phyloP scores from a whole-genome alignment of 2,888 invertebrate species.

The Nomada lathburiana region DNA sequence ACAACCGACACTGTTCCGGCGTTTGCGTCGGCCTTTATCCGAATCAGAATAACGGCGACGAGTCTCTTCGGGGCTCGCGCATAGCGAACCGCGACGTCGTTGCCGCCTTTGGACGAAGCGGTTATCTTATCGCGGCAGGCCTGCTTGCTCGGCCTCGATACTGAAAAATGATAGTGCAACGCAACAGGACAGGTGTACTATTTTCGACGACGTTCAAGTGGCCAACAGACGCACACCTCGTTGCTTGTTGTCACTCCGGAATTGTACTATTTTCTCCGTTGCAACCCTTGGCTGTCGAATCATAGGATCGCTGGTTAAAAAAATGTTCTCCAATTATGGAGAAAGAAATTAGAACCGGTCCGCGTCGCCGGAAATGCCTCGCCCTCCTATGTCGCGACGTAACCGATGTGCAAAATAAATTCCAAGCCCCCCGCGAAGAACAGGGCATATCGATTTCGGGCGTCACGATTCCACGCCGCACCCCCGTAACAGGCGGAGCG shows the following conservation, averaged over 20 bases:
- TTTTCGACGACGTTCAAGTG: neutral
- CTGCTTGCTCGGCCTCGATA: slow-evolving; percentile 48
- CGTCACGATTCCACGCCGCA: slow-evolving; percentile 7
- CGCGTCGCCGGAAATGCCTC: too few relatives aligned
- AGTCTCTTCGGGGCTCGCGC: slow-evolving; percentile 40
- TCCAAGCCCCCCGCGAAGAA: too few relatives aligned
- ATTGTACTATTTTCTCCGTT: too few relatives aligned
- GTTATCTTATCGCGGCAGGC: slow-evolving; percentile 61
- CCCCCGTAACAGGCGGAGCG: neutral
- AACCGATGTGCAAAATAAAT: too few relatives aligned
- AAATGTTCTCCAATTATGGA: too few relatives aligned
- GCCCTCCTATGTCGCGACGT: too few relatives aligned
- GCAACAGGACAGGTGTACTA: neutral
- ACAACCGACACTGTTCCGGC: slow-evolving; percentile 43
- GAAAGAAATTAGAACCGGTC: too few relatives aligned
- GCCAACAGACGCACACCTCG: too few relatives aligned
- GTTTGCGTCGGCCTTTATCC: slow-evolving; percentile 59
- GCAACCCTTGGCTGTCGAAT: too few relatives aligned
- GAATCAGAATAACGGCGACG: slow-evolving; percentile 63
- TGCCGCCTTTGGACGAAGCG: slow-evolving; percentile 49
- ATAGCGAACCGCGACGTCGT: slow-evolving; percentile 39
- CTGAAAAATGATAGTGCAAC: slow-evolving; percentile 34
- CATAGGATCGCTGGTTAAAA: too few relatives aligned
- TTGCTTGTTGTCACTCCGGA: too few relatives aligned
- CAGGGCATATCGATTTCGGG: slow-evolving; percentile 1